Evolutionary conservation across 2,888 invertebrate species (phyloP), one percentile per base, ranked within the genome.

Genomic region (Pharmacophagus antenor): DNA sequence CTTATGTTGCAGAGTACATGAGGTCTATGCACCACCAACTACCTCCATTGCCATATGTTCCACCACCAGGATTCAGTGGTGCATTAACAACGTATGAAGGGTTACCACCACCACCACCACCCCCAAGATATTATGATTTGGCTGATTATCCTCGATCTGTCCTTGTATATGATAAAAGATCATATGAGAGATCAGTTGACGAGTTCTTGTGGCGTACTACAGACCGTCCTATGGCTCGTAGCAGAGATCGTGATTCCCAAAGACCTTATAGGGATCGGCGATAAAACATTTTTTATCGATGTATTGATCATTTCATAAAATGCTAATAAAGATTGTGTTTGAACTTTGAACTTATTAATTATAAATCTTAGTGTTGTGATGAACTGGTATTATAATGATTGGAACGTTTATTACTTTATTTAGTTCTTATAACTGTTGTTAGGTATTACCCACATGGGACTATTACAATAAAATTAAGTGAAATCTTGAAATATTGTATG

Each of bases 1-100:
- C 96, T 0, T 96, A 96, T 80, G 95, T 96, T 25, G 96, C 96
- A 15, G 97, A 97, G 77, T 97, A 97, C 74, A 96, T 97, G 95
- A 92, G 96, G 31, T 95, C 95, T 25, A 95, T 96, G 95, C 95
- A 96, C 74, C 95, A 96, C 71, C 95, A 95, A 74, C 82, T 96
- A 71, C 96, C 97, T 51, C 97, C 97, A 42, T 86, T 97, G 77
- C 96, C 96, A 22, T 97, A 96, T 82, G 95, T 94, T 31, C 94
- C 96, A 22, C 81, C 92, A 68, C 87, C 90, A 27, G 88, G 90
- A 44, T 93, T 93, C 69, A 85, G 91, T 68, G 86, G 80, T 18
- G 84, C 90, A 20, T 69, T 88, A 27, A 79, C 92, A 2, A 75
- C 86, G n/a, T 94, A 94, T 69, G 94, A 94, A 62, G 92, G 92